Evolutionary conservation across 1,140 invertebrate species (phyloP), one percentile per base, ranked within the genome.

Genomic region (Choristoneura fumiferana): DNA sequence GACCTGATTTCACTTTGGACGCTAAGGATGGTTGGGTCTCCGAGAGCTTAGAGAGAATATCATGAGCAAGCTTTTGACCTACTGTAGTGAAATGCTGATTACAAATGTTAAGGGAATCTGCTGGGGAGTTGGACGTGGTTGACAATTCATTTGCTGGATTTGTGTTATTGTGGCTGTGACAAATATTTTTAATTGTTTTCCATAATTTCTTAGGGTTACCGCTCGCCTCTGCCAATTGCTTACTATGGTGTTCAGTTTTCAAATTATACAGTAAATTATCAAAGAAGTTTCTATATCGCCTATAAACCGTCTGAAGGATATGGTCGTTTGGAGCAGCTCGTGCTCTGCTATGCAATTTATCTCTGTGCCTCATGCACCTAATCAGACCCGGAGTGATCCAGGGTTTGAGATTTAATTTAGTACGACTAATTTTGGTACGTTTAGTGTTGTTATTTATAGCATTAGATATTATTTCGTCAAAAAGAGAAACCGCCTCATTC

Each of bases 361-460:
- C n/a, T n/a, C n/a, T n/a, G n/a, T n/a, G n/a, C n/a, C n/a, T n/a
- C n/a, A n/a, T n/a, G n/a, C n/a, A n/a, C n/a, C 18, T 8, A 22
- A 33, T 53, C 8, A 53, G 29, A 5, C 49, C 49, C 3, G 49
- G 49, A 8, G 49, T 53, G 4, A 53, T 53, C 49, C 49, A 53
- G 9, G 49, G 49, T n/a, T 53, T 53, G 1, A 53, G 17, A 17
- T 2, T 33, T 29, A 29, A 2, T 6, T 29, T 29, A 3, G 22
- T 6, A 6, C 22, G 22, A 6, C 22, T 29, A 29, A 29, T 6
- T 6, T 29, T 29, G 2, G 6, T 29, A 6, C 22, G 22, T 3
- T 29, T 2, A 29, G 22, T 29, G 22, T 29, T 29, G 6, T 6
- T 2, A 6, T 3, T 29, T 2, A 29, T 29, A 29, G 22, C 22